Evolutionary conservation across 2,113 vertebrate species (phyloP).

Genomic region (Lipotes vexillifer): DNA sequence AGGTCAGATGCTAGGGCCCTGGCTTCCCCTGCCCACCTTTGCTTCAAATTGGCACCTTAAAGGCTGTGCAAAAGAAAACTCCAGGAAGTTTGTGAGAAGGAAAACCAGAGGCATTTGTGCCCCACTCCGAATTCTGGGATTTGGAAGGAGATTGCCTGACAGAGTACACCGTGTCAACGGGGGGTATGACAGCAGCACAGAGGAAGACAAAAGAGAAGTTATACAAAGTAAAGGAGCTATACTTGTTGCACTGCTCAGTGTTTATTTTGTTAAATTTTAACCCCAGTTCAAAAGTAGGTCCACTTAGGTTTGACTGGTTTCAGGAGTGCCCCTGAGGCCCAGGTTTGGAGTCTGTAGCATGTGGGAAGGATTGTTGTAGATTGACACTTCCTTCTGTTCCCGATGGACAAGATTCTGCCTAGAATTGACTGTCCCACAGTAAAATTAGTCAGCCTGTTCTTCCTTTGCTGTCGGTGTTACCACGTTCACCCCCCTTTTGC

Average conservation of each 20-base stretch:
- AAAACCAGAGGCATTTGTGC: background rate
- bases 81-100: background rate
- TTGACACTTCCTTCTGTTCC: background rate
- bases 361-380: background rate
- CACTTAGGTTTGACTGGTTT: background rate
- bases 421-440: background rate
- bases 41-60: background rate
- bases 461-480: background rate
- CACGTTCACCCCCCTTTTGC: background rate
- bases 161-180: accelerated
- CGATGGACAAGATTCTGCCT: background rate
- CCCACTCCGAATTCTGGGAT: background rate
- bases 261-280: background rate
- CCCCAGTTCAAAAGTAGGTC: background rate
- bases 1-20: background rate
- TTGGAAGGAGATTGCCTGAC: background rate
- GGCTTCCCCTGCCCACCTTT: background rate
- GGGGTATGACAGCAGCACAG: background rate
- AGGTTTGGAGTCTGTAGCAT: background rate
- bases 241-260: too few relatives aligned
- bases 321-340: background rate
- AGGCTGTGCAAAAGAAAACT: background rate
- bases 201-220: background rate
- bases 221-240: background rate
- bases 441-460: background rate